A percentile compares a stretch with the other conserved stretches of the same genome.
These are phyloP conservation scores for Tachycineta bicolor DNA, from an alignment of 2,113 vertebrate genomes.

Conservation along the genomic window DNA sequence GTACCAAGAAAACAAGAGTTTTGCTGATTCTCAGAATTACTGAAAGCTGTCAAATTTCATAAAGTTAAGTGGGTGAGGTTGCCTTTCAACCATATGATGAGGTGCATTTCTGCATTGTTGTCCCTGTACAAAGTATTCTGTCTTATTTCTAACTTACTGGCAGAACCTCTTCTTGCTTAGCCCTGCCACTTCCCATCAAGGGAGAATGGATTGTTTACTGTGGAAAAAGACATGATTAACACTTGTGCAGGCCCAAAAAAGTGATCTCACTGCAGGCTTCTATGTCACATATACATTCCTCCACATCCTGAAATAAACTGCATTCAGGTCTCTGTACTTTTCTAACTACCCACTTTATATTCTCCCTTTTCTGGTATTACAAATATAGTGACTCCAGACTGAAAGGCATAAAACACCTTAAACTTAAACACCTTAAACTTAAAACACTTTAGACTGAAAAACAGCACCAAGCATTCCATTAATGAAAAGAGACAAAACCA, in stretches of 20 bases:
- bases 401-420: neutral
- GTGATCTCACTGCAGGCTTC: neutral
- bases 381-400: neutral
- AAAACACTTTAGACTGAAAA: neutral
- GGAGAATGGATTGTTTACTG: neutral
- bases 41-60: neutral
- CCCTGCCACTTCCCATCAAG: neutral
- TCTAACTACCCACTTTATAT: neutral
- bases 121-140: neutral
- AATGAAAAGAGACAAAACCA: neutral
- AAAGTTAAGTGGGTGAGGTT: neutral
- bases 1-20: neutral
- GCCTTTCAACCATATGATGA: neutral
- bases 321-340: neutral
- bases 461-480: neutral
- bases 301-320: neutral
- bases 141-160: neutral
- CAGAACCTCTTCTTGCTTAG: neutral
- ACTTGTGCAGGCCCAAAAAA: neutral
- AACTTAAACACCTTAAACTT: too few species aligned
- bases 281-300: accelerated
- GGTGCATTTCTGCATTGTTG: neutral
- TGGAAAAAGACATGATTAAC: neutral
- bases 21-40: neutral
- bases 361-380: neutral